Evolutionary conservation across 2,113 vertebrate species (phyloP).

Genomic region (Elephas maximus): DNA sequence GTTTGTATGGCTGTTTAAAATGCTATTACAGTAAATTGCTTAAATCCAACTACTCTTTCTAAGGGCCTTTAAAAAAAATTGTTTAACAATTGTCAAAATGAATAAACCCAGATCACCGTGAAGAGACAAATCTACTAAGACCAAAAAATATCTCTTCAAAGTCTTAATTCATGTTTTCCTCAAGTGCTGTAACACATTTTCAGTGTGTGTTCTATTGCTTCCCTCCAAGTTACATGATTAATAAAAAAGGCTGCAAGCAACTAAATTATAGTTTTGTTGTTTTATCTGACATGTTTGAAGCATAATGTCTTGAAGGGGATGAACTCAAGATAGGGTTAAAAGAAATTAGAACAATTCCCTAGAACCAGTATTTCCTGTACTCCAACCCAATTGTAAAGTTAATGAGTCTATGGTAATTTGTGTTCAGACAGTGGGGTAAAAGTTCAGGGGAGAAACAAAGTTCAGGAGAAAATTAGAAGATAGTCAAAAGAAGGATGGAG

Average conservation of each 20-base stretch:
- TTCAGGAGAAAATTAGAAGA: neutral
- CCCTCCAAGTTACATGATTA: neutral
- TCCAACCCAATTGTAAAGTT: neutral
- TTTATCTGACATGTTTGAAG: slow-evolving; percentile 6
- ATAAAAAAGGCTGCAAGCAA: neutral
- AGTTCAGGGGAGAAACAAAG: slow-evolving; percentile 1
- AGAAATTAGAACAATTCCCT: neutral
- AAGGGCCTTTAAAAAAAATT: neutral
- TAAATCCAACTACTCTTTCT: slow-evolving; percentile 11
- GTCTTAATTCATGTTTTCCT: slow-evolving; percentile 36
- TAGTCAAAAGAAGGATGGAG: slow-evolving; percentile 2
- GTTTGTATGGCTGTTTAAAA: neutral
- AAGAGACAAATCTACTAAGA: slow-evolving; percentile 26
- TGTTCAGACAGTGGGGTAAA: neutral
- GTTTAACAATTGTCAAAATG: neutral
- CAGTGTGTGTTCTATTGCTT: neutral
- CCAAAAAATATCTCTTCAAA: neutral
- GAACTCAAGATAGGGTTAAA: neutral
- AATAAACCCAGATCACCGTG: slow-evolving; percentile 24
- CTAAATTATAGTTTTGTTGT: neutral
- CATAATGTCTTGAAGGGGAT: neutral
- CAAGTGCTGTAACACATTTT: neutral
- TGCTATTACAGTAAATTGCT: neutral
- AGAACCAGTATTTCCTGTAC: slow-evolving; percentile 1
- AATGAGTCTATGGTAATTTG: neutral